phyloP scores from a whole-genome alignment of 2,888 invertebrate species.

The Ferrisia virgata region DNA sequence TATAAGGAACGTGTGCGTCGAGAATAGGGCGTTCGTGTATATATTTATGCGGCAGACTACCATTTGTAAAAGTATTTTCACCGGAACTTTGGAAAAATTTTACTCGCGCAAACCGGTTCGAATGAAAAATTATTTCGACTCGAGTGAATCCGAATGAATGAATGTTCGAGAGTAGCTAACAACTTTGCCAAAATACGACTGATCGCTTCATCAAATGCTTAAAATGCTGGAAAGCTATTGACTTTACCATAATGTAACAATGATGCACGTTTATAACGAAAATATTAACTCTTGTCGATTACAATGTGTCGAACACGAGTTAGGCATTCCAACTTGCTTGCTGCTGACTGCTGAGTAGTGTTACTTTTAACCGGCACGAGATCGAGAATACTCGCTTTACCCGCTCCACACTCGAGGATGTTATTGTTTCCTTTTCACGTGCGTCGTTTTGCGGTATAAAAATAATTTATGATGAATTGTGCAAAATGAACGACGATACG shows the following conservation, averaged over 20 bases:
- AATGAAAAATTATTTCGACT: neutral
- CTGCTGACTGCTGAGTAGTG: neutral
- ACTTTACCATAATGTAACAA: neutral
- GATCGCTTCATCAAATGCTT: conserved; percentile 32
- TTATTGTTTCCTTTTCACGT: neutral
- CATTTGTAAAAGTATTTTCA: neutral
- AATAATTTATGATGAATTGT: no score
- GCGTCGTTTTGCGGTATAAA: neutral
- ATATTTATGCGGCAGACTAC: neutral
- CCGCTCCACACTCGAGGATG: neutral
- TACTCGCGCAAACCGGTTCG: neutral
- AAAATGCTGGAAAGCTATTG: conserved; percentile 33
- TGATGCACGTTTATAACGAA: neutral
- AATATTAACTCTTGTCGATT: neutral
- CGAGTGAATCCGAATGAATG: neutral
- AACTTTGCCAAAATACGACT: neutral
- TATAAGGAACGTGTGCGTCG: neutral
- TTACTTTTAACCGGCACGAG: neutral
- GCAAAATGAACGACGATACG: no score
- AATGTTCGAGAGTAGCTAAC: neutral
- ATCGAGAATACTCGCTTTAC: neutral
- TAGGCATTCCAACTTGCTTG: neutral
- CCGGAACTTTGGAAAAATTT: conserved; percentile 8
- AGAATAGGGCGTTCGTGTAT: neutral
- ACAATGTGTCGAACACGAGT: conserved; percentile 25